Conservation (phyloP, 1,140 invertebrate species). For the Sinella curviseta region DNA sequence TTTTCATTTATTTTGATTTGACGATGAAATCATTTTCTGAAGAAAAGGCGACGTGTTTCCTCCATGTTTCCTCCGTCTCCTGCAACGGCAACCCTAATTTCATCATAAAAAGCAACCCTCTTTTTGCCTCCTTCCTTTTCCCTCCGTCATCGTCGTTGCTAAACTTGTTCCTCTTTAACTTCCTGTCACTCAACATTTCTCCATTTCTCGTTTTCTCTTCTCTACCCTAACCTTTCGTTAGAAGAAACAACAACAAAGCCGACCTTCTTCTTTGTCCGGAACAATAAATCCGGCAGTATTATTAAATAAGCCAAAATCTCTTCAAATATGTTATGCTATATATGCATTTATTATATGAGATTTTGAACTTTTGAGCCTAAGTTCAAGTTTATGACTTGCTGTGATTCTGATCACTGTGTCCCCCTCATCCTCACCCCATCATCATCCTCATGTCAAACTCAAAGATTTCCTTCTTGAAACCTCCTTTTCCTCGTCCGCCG, state of each 20-base stretch:
- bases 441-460: background rate
- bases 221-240: too few species aligned
- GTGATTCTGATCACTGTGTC: background rate
- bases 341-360: too few species aligned
- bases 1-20: too few species aligned
- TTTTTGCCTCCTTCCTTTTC: background rate
- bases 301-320: too few species aligned
- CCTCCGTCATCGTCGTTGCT: background rate
- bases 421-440: too few species aligned
- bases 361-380: too few species aligned
- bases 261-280: background rate
- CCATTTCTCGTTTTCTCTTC: background rate
- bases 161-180: background rate
- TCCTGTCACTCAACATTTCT: slow-evolving; percentile 6
- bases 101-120: background rate
- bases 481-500: background rate
- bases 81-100: background rate
- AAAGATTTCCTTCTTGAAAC: too few species aligned
- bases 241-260: background rate
- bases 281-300: background rate
- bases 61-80: too few species aligned
- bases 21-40: too few species aligned
- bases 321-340: too few species aligned
- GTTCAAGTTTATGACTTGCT: background rate
- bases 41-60: too few species aligned